Base-by-base conservation (phyloP, 2,888 invertebrate genomes). In the Elmis aenea region DNA sequence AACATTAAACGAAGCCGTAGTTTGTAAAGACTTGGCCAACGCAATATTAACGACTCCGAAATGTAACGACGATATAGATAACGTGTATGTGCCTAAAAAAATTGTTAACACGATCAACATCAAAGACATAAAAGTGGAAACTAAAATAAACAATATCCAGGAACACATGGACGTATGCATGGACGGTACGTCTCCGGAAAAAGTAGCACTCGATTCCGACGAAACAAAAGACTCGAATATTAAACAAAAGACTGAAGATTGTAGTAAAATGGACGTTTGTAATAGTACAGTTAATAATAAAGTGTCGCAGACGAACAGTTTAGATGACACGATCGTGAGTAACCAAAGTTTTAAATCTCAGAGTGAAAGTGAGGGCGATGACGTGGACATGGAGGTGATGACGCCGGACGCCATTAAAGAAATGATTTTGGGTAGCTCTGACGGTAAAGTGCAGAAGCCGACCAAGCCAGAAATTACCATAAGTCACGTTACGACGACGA, bases 31-130 rank as follows among this genome's bases (percentile, higher is more conserved):
- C 57, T 64, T 81, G 38, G 65, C 78, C 28, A 74, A 76, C 2
- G 76, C 79, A 2, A 73, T 79, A 13, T 72, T 77, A 13, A 70
- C 74, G 46, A 78, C 80, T n/a, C 74, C 77, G 45, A 76, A 75
- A 54, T 76, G 73, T 55, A 73, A 73, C 43, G 75, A 74, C 44
- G 79, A 78, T 18, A 49, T 55, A n/a, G 53, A 51, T 18, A 57
- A 52, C 21, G 60, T 64, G n/a, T 65, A 62, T 30, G 44, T 60
- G 9, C 59, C 61, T 2, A 51, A 48, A 18, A 57, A 55, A 16
- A 33, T 34, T 26, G 46, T 51, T 16, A 43, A 47, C 20, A 39
- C 54, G 32, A 50, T 55, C 26, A 46, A 51, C 36, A 30, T 18
- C 5, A 38, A 48, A 24, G 40, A 46, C 32, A 58, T 67, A 46